Conservation (phyloP, 1,140 invertebrate genomes). For the Pogonus chalceus region DNA sequence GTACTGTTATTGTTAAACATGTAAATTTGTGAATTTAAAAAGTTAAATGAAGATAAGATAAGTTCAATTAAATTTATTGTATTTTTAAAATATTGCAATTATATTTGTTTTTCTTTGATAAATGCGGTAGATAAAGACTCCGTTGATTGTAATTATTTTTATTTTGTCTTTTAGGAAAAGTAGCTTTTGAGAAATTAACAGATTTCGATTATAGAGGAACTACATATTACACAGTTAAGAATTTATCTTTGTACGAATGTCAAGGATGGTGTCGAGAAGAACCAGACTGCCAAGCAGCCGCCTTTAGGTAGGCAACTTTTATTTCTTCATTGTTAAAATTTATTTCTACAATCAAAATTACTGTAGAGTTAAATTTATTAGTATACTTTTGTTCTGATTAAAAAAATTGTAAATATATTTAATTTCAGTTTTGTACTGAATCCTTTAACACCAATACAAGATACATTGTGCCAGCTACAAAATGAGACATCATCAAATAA, state of each 20-base stretch:
- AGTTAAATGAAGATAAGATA: no score
- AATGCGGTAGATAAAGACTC: no score
- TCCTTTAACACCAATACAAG: slow-evolving; percentile 81
- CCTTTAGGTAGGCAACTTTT: slow-evolving; percentile 53
- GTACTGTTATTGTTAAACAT: no score
- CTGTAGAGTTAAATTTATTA: no score
- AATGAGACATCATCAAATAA: slow-evolving; percentile 86
- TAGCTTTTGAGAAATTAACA: slow-evolving; percentile 87
- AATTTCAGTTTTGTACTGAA: slow-evolving; percentile 74
- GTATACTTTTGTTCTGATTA: no score
- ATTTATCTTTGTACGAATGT: slow-evolving; percentile 86
- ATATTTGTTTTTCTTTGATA: no score
- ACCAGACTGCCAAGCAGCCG: slow-evolving; percentile 78
- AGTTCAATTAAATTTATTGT: no score
- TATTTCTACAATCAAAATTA: no score
- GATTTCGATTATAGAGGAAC: slow-evolving; percentile 83
- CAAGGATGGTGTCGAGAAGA: slow-evolving; percentile 91
- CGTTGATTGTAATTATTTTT: not conserved
- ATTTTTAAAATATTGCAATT: no score
- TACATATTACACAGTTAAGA: slow-evolving; percentile 85
- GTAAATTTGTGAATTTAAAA: no score
- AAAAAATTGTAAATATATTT: no score
- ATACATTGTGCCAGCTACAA: slow-evolving; percentile 83
- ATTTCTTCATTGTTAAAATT: not conserved
- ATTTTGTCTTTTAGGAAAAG: slow-evolving; percentile 48